Evolutionary conservation across 2,113 vertebrate species (phyloP).

Genomic region (Eudorcas thomsonii): DNA sequence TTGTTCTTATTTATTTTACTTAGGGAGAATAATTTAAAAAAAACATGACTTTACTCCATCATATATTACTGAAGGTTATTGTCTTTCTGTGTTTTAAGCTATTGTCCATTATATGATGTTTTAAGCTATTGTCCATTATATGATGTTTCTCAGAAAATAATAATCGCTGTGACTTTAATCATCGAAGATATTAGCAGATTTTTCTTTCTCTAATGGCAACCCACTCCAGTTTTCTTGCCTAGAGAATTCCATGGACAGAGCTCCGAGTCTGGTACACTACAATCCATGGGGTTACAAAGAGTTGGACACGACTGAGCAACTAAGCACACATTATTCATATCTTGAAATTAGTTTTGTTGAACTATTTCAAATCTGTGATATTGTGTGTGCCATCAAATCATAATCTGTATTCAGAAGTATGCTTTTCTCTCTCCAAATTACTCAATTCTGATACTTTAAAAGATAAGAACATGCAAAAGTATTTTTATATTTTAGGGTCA

Average conservation of each 20-base stretch:
- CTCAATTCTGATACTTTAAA: not conserved
- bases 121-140: not conserved
- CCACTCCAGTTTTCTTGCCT: not conserved
- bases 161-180: not conserved
- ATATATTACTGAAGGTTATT: not conserved
- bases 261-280: not conserved
- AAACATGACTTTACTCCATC: not conserved
- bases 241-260: not conserved
- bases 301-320: not conserved
- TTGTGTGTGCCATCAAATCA: not conserved
- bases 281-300: too few relatives aligned
- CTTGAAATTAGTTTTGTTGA: not conserved
- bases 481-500: constrained; percentile 29
- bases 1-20: not conserved
- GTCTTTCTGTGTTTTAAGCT: not conserved
- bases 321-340: not conserved
- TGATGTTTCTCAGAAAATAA: not conserved
- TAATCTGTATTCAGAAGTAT: not conserved
- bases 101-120: not conserved
- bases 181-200: not conserved
- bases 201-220: not conserved
- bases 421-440: not conserved
- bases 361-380: not conserved
- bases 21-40: not conserved
- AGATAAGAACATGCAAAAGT: not conserved